phyloP scores from a whole-genome alignment of 2,888 invertebrate species.

The Agrochola litura region DNA sequence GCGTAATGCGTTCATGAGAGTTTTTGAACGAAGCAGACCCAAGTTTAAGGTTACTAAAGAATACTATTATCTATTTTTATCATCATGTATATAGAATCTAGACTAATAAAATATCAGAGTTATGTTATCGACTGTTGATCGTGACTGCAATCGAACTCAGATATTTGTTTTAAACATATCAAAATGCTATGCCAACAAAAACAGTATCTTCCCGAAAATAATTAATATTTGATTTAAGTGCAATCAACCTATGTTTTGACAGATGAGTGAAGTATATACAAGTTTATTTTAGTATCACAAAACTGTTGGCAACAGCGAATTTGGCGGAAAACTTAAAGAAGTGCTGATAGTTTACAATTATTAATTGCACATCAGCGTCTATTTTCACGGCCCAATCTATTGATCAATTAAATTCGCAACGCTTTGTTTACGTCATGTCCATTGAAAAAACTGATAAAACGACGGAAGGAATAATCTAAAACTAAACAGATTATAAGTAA shows the following conservation, averaged over 20 bases:
- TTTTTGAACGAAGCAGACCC: conserved; percentile 20
- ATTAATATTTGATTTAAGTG: conserved; percentile 53
- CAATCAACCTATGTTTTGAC: conserved; percentile 38
- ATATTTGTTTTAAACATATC: conserved; percentile 42
- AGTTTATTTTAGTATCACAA: conserved; percentile 25
- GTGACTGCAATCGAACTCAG: conserved; percentile 34
- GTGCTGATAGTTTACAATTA: conserved; percentile 35
- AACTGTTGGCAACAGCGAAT: conserved; percentile 38
- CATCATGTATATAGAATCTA: conserved; percentile 30
- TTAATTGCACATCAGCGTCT: conserved; percentile 51
- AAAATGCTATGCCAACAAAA: conserved; percentile 30
- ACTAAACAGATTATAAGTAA: neutral
- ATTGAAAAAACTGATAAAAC: conserved; percentile 40
- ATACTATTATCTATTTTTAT: conserved; percentile 46
- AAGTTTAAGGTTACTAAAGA: conserved; percentile 61
- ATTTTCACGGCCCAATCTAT: conserved; percentile 65
- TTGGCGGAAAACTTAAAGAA: conserved; percentile 21
- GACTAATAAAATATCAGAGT: conserved; percentile 40
- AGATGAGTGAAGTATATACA: conserved; percentile 30
- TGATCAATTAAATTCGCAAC: conserved; percentile 59
- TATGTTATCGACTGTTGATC: conserved; percentile 36
- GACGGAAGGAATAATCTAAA: conserved; percentile 17
- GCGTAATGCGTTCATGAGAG: conserved; percentile 6
- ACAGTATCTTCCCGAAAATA: conserved; percentile 31
- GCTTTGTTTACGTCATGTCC: conserved; percentile 47